Evolutionary conservation across 2,797 vertebrate genomes (phyloP).

Genomic region (Kryptolebias ocellatus): DNA sequence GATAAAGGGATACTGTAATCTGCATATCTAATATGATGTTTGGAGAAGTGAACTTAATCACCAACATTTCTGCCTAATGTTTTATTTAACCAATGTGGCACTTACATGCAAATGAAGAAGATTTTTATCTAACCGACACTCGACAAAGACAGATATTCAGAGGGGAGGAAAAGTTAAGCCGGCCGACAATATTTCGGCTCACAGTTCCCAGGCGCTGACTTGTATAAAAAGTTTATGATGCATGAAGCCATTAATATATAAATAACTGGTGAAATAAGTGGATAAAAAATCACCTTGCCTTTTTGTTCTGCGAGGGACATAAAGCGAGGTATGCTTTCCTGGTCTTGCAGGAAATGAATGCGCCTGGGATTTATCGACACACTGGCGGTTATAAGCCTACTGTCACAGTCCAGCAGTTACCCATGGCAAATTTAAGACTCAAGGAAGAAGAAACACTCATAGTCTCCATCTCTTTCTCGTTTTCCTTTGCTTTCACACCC

Average conservation of each 20-base stretch:
- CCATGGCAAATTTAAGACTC: constrained; percentile 70
- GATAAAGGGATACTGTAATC: constrained; percentile 27
- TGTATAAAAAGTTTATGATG: constrained; percentile 47
- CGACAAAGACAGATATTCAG: constrained; percentile 16
- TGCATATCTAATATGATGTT: constrained; percentile 56
- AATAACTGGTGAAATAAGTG: constrained; percentile 54
- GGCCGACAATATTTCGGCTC: constrained; percentile 23
- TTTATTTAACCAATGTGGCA: constrained; percentile 10
- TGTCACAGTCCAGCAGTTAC: constrained; percentile 79
- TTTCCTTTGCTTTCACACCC: constrained; percentile 44
- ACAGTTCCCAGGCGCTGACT: constrained; percentile 5
- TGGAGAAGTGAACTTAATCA: constrained; percentile 43
- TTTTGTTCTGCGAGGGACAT: constrained; percentile 58
- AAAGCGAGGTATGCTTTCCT: constrained; percentile 61
- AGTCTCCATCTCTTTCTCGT: constrained; percentile 68
- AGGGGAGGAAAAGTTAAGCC: constrained; percentile 14
- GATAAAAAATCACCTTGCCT: constrained; percentile 40
- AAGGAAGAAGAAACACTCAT: constrained; percentile 66
- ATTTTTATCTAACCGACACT: constrained; percentile 27
- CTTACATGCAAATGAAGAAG: constrained; percentile 46
- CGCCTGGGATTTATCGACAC: constrained; percentile 79
- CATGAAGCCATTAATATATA: constrained; percentile 56
- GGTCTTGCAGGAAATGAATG: constrained; percentile 76
- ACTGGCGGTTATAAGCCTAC: constrained; percentile 77
- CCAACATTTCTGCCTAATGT: constrained; percentile 30